Evolutionary conservation across 2,888 invertebrate species (phyloP).

Genomic region (Yponomeuta plumbellus): DNA sequence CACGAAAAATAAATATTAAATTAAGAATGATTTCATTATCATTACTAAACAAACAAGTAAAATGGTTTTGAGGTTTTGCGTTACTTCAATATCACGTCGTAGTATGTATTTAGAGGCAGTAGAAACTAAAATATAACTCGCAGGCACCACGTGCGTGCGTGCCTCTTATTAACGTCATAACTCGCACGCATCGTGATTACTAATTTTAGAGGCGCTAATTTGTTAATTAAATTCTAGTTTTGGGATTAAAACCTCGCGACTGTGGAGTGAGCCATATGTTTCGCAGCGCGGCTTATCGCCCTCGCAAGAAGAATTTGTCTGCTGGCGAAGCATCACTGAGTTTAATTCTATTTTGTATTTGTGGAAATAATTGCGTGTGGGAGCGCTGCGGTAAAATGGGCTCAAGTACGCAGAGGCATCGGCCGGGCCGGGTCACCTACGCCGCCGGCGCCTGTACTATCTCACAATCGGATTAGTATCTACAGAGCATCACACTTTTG

Average conservation of each 20-base stretch:
- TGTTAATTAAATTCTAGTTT: slow-evolving; percentile 1
- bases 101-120: no score
- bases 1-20: no score
- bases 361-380: background rate
- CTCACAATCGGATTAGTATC: background rate
- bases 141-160: background rate
- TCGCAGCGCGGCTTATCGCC: background rate
- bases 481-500: background rate
- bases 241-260: background rate
- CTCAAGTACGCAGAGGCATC: background rate
- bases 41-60: no score
- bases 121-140: no score
- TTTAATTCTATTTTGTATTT: background rate
- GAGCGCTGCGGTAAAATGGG: background rate
- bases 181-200: background rate
- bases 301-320: background rate
- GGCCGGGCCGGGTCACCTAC: background rate
- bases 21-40: no score
- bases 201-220: background rate
- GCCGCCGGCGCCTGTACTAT: background rate
- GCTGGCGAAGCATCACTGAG: background rate
- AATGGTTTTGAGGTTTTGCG: no score
- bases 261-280: background rate
- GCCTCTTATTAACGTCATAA: background rate
- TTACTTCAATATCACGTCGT: no score